A percentile compares a stretch with the other conserved stretches of the same genome.
These are phyloP conservation scores for Manis pentadactyla DNA, from an alignment of 2,797 vertebrate genomes.

Conservation along the genomic window DNA sequence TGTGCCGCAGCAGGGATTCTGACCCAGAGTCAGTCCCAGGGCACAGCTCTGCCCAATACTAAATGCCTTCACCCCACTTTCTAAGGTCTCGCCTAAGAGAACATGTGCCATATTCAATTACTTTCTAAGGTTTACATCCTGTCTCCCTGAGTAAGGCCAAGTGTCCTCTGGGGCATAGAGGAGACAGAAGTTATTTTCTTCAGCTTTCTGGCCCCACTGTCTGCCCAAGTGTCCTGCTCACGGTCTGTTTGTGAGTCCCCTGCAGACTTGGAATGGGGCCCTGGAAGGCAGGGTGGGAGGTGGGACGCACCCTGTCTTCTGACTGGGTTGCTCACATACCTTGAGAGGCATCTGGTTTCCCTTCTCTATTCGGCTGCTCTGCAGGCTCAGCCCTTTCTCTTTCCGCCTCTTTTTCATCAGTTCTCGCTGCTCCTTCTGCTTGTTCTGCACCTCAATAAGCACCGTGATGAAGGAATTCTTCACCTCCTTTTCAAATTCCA, in stretches of 20 bases:
- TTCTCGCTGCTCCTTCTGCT: conserved; percentile 95
- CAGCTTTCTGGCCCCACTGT: too few species aligned
- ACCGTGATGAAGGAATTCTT: conserved; percentile 97
- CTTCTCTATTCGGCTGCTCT: conserved; percentile 90
- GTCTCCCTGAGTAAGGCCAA: neutral
- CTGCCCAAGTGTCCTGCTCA: neutral
- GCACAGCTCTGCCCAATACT: neutral
- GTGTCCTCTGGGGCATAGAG: neutral
- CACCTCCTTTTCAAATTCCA: conserved; percentile 97
- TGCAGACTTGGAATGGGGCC: neutral
- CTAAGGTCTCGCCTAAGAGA: neutral
- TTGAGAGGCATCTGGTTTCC: conserved; percentile 93
- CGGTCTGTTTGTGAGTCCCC: neutral
- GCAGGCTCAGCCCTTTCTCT: conserved; percentile 94
- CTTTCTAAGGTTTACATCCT: neutral
- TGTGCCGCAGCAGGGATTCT: neutral
- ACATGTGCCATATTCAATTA: neutral
- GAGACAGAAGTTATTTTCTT: neutral
- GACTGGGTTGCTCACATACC: conserved; percentile 81
- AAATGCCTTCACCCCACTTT: neutral
- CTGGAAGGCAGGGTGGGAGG: fast-evolving
- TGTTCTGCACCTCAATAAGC: conserved; percentile 96
- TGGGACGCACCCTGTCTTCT: fast-evolving
- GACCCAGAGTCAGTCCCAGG: neutral
- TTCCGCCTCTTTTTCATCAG: conserved; percentile 92